These are phyloP conservation scores for Gastrophysa polygoni DNA, from an alignment of 2,888 invertebrate species.

Conservation along the genomic window DNA sequence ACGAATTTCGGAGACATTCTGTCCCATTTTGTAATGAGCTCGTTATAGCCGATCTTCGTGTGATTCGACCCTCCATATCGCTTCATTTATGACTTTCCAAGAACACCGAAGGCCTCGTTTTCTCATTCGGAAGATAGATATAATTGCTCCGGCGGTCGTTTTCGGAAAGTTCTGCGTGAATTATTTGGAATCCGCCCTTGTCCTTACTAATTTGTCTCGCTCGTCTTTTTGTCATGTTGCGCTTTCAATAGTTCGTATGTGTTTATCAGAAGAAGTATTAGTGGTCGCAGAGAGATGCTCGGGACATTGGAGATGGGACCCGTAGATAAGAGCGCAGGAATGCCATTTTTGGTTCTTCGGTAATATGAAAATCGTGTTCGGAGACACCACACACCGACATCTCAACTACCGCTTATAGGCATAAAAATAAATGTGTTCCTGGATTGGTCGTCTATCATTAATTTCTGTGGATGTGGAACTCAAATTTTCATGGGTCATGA, in stretches of 20 bases:
- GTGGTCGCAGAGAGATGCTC: conserved; percentile 48
- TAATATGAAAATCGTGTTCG: conserved; percentile 48
- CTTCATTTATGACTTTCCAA: too few relatives aligned
- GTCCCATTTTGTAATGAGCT: too few relatives aligned
- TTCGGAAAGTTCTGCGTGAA: conserved; percentile 46
- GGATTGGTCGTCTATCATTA: conserved; percentile 18
- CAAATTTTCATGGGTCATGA: too few relatives aligned
- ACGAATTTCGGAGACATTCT: too few relatives aligned
- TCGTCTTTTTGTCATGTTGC: conserved; percentile 55
- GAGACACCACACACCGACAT: conserved; percentile 39
- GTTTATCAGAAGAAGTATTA: conserved; percentile 55
- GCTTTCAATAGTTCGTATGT: conserved; percentile 53
- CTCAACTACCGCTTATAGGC: conserved; percentile 38
- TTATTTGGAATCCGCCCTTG: conserved; percentile 54
- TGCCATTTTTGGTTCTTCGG: conserved; percentile 49
- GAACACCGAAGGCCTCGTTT: too few relatives aligned
- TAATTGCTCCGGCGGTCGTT: neutral
- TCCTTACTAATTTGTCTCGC: conserved; percentile 57
- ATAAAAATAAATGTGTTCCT: conserved; percentile 27
- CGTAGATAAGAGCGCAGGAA: conserved; percentile 47
- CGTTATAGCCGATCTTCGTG: too few relatives aligned
- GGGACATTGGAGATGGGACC: conserved; percentile 53
- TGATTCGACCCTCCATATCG: too few relatives aligned
- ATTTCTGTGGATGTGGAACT: neutral
- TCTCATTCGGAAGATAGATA: neutral